Evolutionary conservation across 2,888 invertebrate genomes (phyloP), one percentile per base, ranked within the genome.

Genomic region (Clitarchus hookeri): DNA sequence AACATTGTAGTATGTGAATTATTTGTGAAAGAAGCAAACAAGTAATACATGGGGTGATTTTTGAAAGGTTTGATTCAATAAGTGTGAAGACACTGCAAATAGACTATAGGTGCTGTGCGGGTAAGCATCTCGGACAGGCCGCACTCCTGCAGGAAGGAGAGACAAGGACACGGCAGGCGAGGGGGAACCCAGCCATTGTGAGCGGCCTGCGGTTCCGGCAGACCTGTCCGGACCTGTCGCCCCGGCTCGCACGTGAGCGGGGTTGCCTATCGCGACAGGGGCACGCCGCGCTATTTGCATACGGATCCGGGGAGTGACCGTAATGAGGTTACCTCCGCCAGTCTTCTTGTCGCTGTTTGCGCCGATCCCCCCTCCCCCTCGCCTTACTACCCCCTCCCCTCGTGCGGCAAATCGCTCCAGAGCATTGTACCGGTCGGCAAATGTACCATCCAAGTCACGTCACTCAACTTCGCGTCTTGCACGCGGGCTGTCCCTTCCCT

Each of bases 281-380:
- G 36, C 36, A 36, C 36, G 36, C 36, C 65, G 8, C 65, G 65
- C 13, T n/a, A 65, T 65, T 65, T 65, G 65, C 65, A 65, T 65
- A n/a, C 16, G 6, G n/a, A 65, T 65, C 65, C 65, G 23, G 48
- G 36, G 36, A 53, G 65, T 65, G 65, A 23, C 65, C 65, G 65
- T 65, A 65, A 65, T 65, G n/a, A 65, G 65, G 65, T 65, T 65
- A 65, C 65, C 65, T 65, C 65, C 23, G 19, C 23, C 13, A 65
- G 65, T 65, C 65, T 65, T 65, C 65, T 65, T 65, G 65, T 23
- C 23, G n/a, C 65, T 65, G 65, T 65, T 65, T 65, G 65, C 65
- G 23, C n/a, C 23, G 12, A 6, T 2, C 8, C 8, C 65, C 16
- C n/a, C n/a, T 6, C 65, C 65, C 8, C 23, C 16, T 23, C 65